Evolutionary conservation across 2,797 vertebrate species (phyloP).

Genomic region (Squalus acanthias): DNA sequence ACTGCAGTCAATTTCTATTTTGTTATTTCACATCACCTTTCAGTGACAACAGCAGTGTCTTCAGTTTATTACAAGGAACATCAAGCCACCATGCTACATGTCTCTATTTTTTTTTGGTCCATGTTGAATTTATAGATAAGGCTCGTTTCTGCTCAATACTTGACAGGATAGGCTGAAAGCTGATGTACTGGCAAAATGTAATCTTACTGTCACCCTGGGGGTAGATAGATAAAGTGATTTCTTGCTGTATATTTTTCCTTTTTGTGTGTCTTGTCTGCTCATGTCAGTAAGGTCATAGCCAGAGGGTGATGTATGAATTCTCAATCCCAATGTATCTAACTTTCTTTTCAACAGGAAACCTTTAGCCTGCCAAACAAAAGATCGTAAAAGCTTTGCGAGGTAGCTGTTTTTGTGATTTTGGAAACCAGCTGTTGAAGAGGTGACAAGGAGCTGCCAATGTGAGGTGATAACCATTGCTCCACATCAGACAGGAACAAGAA

Average conservation of each 20-base stretch:
- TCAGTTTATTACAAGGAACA: background rate
- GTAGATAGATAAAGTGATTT: constrained; percentile 25
- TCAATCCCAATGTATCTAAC: background rate
- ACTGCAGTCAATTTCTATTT: constrained; percentile 17
- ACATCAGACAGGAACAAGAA: background rate
- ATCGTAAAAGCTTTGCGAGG: background rate
- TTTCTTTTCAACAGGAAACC: constrained; percentile 12
- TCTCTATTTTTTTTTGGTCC: background rate
- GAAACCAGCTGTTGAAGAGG: background rate
- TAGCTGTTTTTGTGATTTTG: background rate
- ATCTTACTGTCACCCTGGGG: constrained; percentile 24
- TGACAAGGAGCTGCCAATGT: background rate
- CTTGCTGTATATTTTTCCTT: constrained; percentile 31
- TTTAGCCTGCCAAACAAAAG: constrained; percentile 18
- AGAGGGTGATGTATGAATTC: constrained; percentile 33
- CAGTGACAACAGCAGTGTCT: background rate
- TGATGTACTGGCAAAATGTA: constrained; percentile 18
- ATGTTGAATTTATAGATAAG: constrained; percentile 35
- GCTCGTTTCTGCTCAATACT: background rate
- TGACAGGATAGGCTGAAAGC: constrained; percentile 3
- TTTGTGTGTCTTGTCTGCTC: constrained; percentile 23
- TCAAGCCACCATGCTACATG: background rate
- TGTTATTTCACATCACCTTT: constrained; percentile 6
- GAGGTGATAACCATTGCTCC: background rate
- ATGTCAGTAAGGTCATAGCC: constrained; percentile 21